Conservation (phyloP, 2,888 invertebrate species). For the Pollenia labialis region DNA sequence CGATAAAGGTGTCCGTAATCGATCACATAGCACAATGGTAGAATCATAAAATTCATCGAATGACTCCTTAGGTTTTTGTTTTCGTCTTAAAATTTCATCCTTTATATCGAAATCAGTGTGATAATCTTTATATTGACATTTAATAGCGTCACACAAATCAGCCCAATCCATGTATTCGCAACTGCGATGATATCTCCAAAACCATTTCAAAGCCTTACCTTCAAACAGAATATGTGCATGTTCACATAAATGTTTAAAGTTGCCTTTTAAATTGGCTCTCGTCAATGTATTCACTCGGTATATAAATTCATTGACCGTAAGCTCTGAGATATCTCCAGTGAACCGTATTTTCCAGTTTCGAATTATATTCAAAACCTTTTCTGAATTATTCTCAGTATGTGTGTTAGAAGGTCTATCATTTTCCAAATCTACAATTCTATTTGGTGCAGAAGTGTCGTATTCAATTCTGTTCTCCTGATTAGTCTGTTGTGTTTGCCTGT, state of each 20-base stretch:
- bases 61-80: neutral
- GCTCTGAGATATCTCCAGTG: neutral
- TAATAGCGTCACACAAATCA: neutral
- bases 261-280: neutral
- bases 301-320: neutral
- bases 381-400: neutral
- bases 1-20: neutral
- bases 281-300: neutral
- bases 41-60: constrained; percentile 8
- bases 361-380: neutral
- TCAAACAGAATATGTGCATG: neutral
- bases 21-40: neutral
- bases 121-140: neutral
- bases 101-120: constrained; percentile 12
- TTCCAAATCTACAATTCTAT: too few species aligned
- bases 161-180: neutral
- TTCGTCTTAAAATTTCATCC: too few species aligned
- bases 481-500: neutral
- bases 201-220: constrained; percentile 1
- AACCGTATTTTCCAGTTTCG: neutral
- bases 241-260: neutral
- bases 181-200: constrained; percentile 15
- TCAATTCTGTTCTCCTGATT: neutral
- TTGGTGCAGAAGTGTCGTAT: neutral
- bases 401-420: too few species aligned